Evolutionary conservation across 2,888 invertebrate genomes (phyloP).

Genomic region (Junonia oenone): DNA sequence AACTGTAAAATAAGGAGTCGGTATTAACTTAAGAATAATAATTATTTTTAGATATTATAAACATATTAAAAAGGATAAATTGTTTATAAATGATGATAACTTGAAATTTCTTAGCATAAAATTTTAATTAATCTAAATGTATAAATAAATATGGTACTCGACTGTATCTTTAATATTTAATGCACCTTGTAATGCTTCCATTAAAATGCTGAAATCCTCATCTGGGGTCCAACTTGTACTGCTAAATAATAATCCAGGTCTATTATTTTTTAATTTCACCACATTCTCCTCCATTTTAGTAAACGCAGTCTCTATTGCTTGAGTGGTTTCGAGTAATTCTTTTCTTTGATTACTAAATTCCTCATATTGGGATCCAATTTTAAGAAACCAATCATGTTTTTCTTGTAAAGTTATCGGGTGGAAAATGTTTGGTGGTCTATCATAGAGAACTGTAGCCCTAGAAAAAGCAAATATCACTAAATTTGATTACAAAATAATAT

Average conservation of each 20-base stretch:
- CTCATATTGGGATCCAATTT: conserved; percentile 81
- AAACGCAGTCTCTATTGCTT: conserved; percentile 76
- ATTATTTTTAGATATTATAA: too few species aligned
- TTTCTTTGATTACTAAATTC: conserved; percentile 54
- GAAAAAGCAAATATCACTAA: conserved; percentile 38
- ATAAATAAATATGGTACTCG: too few species aligned
- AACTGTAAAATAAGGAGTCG: too few species aligned
- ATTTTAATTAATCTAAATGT: too few species aligned
- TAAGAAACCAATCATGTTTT: conserved; percentile 86
- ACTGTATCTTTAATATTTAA: not conserved
- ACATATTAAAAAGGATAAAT: too few species aligned
- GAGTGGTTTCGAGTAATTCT: conserved; percentile 34
- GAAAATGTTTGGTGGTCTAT: conserved; percentile 91
- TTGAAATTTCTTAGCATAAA: too few species aligned
- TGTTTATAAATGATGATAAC: too few species aligned
- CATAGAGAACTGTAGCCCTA: conserved; percentile 93
- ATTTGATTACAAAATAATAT: too few species aligned
- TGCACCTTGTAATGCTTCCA: conserved; percentile 87
- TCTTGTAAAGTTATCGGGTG: conserved; percentile 83
- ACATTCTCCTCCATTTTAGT: conserved; percentile 79
- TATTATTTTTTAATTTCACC: conserved; percentile 73
- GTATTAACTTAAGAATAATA: too few species aligned
- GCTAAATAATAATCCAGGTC: conserved; percentile 93
- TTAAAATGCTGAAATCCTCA: conserved; percentile 93
- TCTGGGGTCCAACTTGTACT: conserved; percentile 99